Percentiles rank a stretch among this genome's conserved stretches.
These are phyloP conservation scores for Cheumatopsyche charites DNA, from an alignment of 1,140 invertebrate genomes.

Conservation along the genomic window DNA sequence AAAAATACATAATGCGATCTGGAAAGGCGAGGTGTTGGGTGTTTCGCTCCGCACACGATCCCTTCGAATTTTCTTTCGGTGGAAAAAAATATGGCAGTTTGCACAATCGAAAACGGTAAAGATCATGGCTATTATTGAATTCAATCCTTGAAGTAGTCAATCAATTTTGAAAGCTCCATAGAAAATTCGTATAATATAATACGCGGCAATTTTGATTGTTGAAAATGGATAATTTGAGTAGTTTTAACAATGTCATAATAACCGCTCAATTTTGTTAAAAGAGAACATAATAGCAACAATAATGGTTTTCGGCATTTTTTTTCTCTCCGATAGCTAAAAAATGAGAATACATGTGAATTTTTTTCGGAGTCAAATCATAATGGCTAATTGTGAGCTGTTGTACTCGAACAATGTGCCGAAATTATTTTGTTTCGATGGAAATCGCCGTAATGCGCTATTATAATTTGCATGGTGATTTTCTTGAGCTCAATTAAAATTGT, in stretches of 20 bases:
- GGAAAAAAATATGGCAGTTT: too few species aligned
- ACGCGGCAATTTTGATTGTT: not conserved
- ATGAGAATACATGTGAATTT: slow-evolving; percentile 7
- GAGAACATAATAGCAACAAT: not conserved
- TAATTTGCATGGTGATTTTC: not conserved
- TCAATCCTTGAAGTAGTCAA: too few species aligned
- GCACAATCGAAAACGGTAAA: too few species aligned
- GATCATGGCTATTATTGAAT: too few species aligned
- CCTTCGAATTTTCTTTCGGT: too few species aligned
- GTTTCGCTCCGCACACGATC: too few species aligned
- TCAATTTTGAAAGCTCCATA: too few species aligned
- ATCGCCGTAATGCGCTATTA: slow-evolving; percentile 1
- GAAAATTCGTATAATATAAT: not conserved
- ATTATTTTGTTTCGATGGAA: slow-evolving; percentile 14
- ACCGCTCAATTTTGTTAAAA: slow-evolving; percentile 2
- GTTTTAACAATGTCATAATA: slow-evolving; percentile 8
- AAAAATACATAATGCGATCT: too few species aligned
- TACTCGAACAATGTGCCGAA: not conserved
- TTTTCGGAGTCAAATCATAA: not conserved
- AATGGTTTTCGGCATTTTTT: not conserved
- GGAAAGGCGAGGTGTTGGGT: too few species aligned
- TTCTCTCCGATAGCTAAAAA: too few species aligned
- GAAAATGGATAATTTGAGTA: slow-evolving; percentile 12
- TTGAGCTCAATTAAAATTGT: not conserved
- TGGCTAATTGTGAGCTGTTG: slow-evolving; percentile 10